These are phyloP conservation scores for Drosophila siamana DNA, from an alignment of 2,888 invertebrate genomes.

Conservation along the genomic window DNA sequence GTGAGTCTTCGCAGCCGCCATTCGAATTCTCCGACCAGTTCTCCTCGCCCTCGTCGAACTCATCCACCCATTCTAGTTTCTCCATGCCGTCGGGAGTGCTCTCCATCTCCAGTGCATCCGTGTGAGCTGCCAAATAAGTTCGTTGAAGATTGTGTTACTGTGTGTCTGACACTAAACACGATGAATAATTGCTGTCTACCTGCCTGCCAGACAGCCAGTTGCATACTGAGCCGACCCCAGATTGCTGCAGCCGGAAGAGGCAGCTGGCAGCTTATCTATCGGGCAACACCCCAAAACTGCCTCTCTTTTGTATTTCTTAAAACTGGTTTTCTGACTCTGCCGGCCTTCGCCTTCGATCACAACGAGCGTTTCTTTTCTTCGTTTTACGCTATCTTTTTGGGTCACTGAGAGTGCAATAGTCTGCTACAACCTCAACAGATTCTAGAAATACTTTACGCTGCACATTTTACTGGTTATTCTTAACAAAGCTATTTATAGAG, in stretches of 20 bases:
- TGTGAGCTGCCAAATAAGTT: conserved; percentile 47
- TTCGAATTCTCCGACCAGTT: conserved; percentile 38
- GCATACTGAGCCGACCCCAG: conserved; percentile 2
- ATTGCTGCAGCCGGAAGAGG: neutral
- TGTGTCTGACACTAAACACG: neutral
- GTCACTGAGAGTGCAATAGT: conserved; percentile 16
- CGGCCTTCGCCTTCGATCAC: neutral
- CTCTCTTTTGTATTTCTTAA: too few species aligned
- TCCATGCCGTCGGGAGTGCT: conserved; percentile 87
- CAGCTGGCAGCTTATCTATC: neutral
- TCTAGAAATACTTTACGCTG: too few species aligned
- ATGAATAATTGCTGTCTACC: neutral
- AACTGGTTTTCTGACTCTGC: conserved; percentile 12
- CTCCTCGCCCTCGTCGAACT: conserved; percentile 87
- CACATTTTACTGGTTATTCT: too few species aligned
- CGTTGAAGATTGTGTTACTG: neutral
- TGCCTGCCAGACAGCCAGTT: neutral
- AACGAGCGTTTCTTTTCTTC: too few species aligned
- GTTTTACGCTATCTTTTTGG: conserved; percentile 8
- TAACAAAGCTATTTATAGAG: too few species aligned
- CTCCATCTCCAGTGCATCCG: conserved; percentile 83
- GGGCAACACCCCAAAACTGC: neutral
- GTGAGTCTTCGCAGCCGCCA: conserved; percentile 70
- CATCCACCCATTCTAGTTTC: conserved; percentile 92
- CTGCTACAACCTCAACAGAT: too few species aligned